Base-by-base conservation (phyloP, 2,797 vertebrate species). In the Setipinna tenuifilis region DNA sequence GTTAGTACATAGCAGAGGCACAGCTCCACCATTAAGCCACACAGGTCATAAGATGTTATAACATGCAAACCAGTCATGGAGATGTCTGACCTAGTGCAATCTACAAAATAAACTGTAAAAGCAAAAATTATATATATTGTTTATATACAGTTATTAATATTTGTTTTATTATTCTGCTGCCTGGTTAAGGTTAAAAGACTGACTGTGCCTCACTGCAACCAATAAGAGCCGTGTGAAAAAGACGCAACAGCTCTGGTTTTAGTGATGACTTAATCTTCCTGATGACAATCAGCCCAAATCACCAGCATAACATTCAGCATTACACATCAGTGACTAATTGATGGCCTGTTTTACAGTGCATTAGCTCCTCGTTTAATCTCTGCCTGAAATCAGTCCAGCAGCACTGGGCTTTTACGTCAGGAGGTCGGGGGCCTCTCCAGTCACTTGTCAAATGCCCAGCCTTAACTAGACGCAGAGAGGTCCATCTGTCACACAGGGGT, bases 361-460 rank as follows among this genome's bases (percentile, higher is more conserved):
- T 82, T 71, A 65, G 57, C 71, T 54, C 54, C 57, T 85, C 81
- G 83, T 83, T n/a, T 35, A 75, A 83, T 83, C 85, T 58, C 48
- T 23, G 62, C 46, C 75, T 81, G 85, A 83, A 85, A 28, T 81
- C 46, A 21, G 11, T 54, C 85, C 82, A 83, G 81, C 50, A 28
- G 35, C 81, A 35, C 41, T 35, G 71, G 28, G 61, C 54, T 83
- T 75, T 83, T 71, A 68, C 31, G 28, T 65, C 71, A 78, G 21
- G 31, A 78, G 35, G 31, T 14, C 81, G 35, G 61, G 61, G 81
- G 82, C 80, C 44, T 85, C 75, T 82, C 81, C 82, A 82, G 68
- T 31, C 41, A 59, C 31, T 48, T 28, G 48, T 59, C 59, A 85
- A 44, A 58, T 83, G 46, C 62, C 71, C 17, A 17, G 31, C 71